Evolutionary conservation across 2,797 vertebrate species (phyloP), one percentile per base, ranked within the genome.

Genomic region (Diplodus sargus): DNA sequence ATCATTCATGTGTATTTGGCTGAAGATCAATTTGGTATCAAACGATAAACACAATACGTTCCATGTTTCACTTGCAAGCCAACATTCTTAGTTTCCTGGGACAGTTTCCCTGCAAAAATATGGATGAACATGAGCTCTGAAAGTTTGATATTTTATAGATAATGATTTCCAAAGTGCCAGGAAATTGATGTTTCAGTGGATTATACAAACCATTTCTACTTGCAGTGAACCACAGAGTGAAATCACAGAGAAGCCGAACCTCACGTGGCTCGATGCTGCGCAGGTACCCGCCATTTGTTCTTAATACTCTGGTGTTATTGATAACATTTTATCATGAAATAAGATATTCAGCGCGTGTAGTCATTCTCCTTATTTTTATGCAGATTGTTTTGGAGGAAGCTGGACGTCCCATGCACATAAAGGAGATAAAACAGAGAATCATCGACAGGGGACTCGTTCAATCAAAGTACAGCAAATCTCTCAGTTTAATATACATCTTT

Each of bases 381-480:
- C 65, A 96, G 96, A 96, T 96, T 28, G 95, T 96, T 16, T 86
- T 96, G 67, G 95, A 96, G 79, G 95, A 96, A 76, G 95, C 95
- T 4, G 95, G 95, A 48, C 92, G 95, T 8, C 95, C 96, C 10
- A 95, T 96, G 95, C 95, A 96, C 91, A 96, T 96, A 79, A 96
- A 96, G 74, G 96, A 96, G 86, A 96, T 96, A 70, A 96, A 96
- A 85, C 95, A 96, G 75, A 93, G 94, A 82, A 96, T 96, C 77
- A 94, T 96, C 16, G 95, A 96, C 88, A 91, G 94, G 45, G 95
- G 95, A 75, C 92, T 96, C 60, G 95, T 96, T 84, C 96, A 96
- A 63, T 96, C 96, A 28, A 96, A 96, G 96, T 94, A 93, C 51
- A 66, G 42, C 4, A 57, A 39, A 51, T 5, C 4, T 73, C 6